Conservation (phyloP, 2,797 vertebrate species). For the Chaenodraco wilsoni region DNA sequence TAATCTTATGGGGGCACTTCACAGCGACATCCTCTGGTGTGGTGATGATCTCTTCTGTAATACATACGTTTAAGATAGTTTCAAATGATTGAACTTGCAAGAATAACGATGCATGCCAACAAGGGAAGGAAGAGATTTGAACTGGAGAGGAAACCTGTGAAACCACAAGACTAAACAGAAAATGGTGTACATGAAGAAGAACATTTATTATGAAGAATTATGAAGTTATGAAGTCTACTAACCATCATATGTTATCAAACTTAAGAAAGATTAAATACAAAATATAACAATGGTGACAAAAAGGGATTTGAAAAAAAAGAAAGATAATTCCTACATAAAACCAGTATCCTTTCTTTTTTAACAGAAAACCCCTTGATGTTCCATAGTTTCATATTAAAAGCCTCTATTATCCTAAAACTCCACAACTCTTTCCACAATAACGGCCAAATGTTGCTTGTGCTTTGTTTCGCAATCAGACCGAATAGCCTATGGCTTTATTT, state of each 20-base stretch:
- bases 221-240: neutral
- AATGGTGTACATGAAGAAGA: neutral
- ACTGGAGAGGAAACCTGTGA: neutral
- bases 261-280: too few relatives aligned
- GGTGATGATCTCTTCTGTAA: constrained; percentile 80
- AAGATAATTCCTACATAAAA: too few relatives aligned
- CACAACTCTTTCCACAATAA: neutral
- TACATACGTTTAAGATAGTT: constrained; percentile 12
- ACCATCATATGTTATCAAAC: too few relatives aligned
- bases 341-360: too few relatives aligned
- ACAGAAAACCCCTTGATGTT: too few relatives aligned
- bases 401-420: too few relatives aligned
- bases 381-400: too few relatives aligned
- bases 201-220: too few relatives aligned
- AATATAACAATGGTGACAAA: too few relatives aligned
- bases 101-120: neutral
- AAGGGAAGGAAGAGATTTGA: neutral
- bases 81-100: neutral
- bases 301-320: too few relatives aligned
- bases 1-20: constrained; percentile 91
- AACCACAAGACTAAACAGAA: neutral
- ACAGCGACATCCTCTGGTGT: constrained; percentile 68
- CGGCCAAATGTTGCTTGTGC: neutral
- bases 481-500: neutral
- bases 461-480: neutral